Conservation (phyloP, 2,888 invertebrate genomes). For the Myopa tessellatipennis region DNA sequence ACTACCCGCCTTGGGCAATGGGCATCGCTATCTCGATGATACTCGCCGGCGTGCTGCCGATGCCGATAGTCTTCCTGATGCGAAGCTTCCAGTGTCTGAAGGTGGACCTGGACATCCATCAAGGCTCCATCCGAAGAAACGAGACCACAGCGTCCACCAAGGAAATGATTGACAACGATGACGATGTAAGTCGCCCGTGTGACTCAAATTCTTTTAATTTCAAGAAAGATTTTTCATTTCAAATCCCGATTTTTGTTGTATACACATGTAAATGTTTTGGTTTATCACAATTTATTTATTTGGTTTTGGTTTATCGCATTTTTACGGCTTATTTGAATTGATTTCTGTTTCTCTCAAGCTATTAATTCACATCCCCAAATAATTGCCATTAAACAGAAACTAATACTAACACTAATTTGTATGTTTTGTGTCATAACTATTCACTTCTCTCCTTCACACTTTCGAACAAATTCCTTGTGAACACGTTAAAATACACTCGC, state of each 20-base stretch:
- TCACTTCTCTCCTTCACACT: background rate
- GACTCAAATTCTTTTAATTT: background rate
- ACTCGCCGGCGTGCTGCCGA: slow-evolving; percentile 83
- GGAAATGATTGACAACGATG: slow-evolving; percentile 92
- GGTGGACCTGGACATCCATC: slow-evolving; percentile 89
- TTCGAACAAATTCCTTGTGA: background rate
- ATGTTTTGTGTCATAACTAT: slow-evolving; percentile 28
- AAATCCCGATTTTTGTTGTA: background rate
- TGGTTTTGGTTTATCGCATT: too few relatives aligned
- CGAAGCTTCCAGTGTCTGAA: slow-evolving; percentile 89
- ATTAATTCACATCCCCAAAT: background rate
- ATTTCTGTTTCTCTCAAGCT: background rate
- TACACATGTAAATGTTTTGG: background rate
- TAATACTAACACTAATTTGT: slow-evolving; percentile 9
- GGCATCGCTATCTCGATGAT: slow-evolving; percentile 81
- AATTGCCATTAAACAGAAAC: background rate
- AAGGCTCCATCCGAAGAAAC: slow-evolving; percentile 90
- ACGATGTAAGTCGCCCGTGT: slow-evolving; percentile 76
- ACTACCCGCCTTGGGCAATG: slow-evolving; percentile 86
- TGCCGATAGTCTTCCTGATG: slow-evolving; percentile 86
- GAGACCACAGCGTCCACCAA: slow-evolving; percentile 94
- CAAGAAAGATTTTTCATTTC: background rate
- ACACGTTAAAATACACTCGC: slow-evolving; percentile 7
- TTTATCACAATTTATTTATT: background rate
- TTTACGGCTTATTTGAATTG: background rate